These are phyloP conservation scores for Melangyna quadrimaculata DNA, from an alignment of 2,888 invertebrate species.

Conservation along the genomic window DNA sequence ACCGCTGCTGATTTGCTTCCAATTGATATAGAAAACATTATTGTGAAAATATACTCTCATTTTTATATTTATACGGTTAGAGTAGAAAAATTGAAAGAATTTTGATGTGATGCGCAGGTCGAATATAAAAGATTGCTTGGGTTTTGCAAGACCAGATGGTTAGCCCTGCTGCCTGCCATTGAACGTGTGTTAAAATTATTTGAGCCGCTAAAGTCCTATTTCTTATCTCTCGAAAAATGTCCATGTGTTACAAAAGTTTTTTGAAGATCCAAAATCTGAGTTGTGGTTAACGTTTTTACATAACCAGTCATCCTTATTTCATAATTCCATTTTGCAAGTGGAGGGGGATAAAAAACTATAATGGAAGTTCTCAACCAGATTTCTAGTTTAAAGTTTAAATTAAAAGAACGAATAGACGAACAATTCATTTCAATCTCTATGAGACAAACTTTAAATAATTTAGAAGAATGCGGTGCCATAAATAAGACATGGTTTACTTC, in stretches of 20 bases:
- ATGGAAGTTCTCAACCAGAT: conserved; percentile 7
- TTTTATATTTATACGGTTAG: conserved; percentile 17
- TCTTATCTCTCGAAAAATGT: not conserved
- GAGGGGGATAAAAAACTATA: conserved; percentile 24
- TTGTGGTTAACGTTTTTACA: conserved; percentile 14
- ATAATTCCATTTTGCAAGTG: conserved; percentile 10
- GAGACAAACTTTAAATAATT: no score
- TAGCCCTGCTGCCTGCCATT: conserved; percentile 6
- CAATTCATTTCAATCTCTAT: not conserved
- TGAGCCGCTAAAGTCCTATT: conserved; percentile 3
- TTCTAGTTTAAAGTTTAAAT: not conserved
- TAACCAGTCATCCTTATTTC: conserved; percentile 22
- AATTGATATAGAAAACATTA: conserved; percentile 2
- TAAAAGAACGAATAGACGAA: not conserved
- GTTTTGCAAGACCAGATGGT: conserved; percentile 13
- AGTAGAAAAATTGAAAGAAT: conserved; percentile 23
- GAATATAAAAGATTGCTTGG: conserved; percentile 23
- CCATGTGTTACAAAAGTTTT: not conserved
- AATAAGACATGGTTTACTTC: no score
- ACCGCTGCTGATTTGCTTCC: conserved; percentile 4
- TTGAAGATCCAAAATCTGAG: not conserved
- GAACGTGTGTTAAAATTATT: conserved; percentile 14
- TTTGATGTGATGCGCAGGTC: conserved; percentile 21
- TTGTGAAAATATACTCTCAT: conserved; percentile 19
- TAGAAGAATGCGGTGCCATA: no score